Evolutionary conservation across 1,140 invertebrate species (phyloP).

Genomic region (Hylaeus volcanicus): DNA sequence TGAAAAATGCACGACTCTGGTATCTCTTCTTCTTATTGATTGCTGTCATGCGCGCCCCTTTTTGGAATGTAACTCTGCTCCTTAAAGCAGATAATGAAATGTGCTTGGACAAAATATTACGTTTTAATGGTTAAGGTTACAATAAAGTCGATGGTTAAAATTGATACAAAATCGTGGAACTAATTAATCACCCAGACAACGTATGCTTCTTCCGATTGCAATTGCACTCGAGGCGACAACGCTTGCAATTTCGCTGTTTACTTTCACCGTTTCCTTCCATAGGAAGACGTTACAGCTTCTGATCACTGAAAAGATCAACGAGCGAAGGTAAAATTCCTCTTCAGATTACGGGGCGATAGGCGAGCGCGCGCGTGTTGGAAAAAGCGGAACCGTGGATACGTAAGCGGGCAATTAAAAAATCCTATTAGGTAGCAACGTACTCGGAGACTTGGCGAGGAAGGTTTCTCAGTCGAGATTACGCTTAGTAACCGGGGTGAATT

Average conservation of each 20-base stretch:
- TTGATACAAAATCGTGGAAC: too few relatives aligned
- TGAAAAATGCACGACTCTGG: too few relatives aligned
- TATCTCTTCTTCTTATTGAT: not conserved
- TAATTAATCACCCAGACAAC: too few relatives aligned
- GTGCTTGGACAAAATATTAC: too few relatives aligned
- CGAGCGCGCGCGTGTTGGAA: not conserved
- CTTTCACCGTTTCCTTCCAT: conserved; percentile 42
- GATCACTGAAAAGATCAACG: conserved; percentile 19
- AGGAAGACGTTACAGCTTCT: conserved; percentile 18
- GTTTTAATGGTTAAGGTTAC: too few relatives aligned
- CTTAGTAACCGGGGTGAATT: conserved; percentile 26
- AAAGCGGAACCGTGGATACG: conserved; percentile 36
- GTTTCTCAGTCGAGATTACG: not conserved
- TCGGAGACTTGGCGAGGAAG: not conserved
- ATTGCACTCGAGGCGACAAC: too few relatives aligned
- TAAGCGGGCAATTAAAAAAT: conserved; percentile 35
- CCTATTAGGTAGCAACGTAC: conserved; percentile 9
- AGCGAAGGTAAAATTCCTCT: conserved; percentile 22
- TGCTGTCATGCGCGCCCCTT: too few relatives aligned
- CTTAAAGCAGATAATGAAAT: too few relatives aligned
- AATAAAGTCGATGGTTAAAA: too few relatives aligned
- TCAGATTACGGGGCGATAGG: not conserved
- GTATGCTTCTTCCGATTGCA: too few relatives aligned
- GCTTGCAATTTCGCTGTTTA: not conserved
- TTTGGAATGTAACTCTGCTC: too few relatives aligned